Base-by-base conservation (phyloP, 2,113 vertebrate genomes). In the Microcebus tavaratra region DNA sequence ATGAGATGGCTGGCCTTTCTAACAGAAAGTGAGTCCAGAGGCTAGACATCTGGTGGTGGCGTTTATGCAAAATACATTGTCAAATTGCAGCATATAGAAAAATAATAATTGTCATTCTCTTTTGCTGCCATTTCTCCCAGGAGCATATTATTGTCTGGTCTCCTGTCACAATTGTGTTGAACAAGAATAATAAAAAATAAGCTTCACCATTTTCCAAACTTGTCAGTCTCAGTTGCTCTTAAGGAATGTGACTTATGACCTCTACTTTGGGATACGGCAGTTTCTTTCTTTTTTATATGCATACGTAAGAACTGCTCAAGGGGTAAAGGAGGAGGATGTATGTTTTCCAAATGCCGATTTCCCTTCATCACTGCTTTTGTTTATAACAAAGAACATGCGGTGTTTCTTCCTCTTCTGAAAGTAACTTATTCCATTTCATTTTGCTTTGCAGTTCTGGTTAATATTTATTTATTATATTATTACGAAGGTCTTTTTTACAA, bases 1-100 rank as follows among this genome's bases (percentile, higher is more conserved):
- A 80, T 95, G 91, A 90, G 79, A 89, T 96, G 97, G 73, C 90
- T 90, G 92, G 53, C n/a, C 72, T 95, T 97, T 92, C 78, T 90
- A 73, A 72, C 86, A 90, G 96, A 97, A 83, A 95, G 63, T 36
- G 78, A 90, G 89, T 97, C 95, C 75, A 91, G 86, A 91, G 89
- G 97, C 89, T 61, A 97, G 63, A 91, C 94, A 97, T 93, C 93
- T 96, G 95, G 57, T 94, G 90, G 0, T 90, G 81, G 0, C 70
- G 73, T 94, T 94, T 95, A 97, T 87, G 55, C 42, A 93, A 89
- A 96, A 89, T 80, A 36, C 17, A 45, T 81, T 89, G 88, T 87
- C 78, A 84, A 79, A 93, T 76, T 67, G 65, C 6, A 81, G 89
- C 50, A 39, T 57, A 78, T 61, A 90, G 89, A 75, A 85, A 96